These are phyloP conservation scores for Cydia amplana DNA, from an alignment of 1,140 invertebrate species.

Conservation along the genomic window DNA sequence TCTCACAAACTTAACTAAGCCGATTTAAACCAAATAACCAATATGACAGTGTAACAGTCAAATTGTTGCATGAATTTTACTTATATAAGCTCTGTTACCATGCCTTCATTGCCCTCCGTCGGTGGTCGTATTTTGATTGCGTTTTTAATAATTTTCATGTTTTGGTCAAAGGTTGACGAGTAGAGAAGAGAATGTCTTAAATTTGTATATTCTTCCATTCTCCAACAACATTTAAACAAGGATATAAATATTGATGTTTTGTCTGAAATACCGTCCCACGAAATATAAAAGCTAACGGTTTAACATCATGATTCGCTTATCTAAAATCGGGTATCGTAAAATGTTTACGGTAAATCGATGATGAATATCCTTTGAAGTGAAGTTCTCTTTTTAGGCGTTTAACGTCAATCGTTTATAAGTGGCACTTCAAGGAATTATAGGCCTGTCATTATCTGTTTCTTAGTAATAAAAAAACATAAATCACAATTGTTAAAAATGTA, in stretches of 20 bases:
- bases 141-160: too few relatives aligned
- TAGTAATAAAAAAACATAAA: background rate
- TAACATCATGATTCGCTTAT: constrained; percentile 42
- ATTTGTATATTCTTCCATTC: too few relatives aligned
- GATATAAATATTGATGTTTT: background rate
- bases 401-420: background rate
- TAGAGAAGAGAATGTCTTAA: too few relatives aligned
- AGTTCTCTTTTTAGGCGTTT: background rate
- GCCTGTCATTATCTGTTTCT: background rate
- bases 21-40: too few relatives aligned
- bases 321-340: constrained; percentile 40
- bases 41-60: too few relatives aligned
- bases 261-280: constrained; percentile 38
- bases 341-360: constrained; percentile 50
- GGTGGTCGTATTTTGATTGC: too few relatives aligned
- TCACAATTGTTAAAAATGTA: background rate
- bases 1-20: too few relatives aligned
- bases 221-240: too few relatives aligned
- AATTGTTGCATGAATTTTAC: too few relatives aligned
- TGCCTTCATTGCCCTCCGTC: too few relatives aligned
- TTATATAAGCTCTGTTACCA: too few relatives aligned
- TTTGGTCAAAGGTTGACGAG: too few relatives aligned
- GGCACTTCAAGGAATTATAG: background rate
- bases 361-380: constrained; percentile 6
- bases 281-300: constrained; percentile 29